These are phyloP conservation scores for Nasonia vitripennis DNA, from an alignment of 1,140 invertebrate species.

Conservation along the genomic window DNA sequence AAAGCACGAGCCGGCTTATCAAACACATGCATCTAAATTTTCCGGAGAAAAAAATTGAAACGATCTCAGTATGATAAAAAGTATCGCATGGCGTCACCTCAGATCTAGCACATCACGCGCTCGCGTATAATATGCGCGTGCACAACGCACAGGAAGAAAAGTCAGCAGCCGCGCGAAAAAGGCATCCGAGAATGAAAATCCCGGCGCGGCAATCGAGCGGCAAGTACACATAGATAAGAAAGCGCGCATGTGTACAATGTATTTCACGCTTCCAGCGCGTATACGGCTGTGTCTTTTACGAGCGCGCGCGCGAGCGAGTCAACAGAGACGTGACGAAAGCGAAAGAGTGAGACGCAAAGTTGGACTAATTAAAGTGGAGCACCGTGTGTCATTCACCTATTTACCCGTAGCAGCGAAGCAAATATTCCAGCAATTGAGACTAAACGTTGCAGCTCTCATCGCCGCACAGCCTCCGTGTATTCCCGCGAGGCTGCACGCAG, in stretches of 20 bases:
- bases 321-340: not conserved
- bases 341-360: conserved; percentile 13
- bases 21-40: too few species aligned
- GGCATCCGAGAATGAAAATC: not conserved
- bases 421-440: conserved; percentile 39
- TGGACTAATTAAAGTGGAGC: conserved; percentile 42
- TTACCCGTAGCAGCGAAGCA: conserved; percentile 5
- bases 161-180: too few species aligned
- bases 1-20: too few species aligned
- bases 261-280: not conserved
- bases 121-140: too few species aligned
- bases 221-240: not conserved
- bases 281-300: not conserved
- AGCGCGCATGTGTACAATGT: not conserved
- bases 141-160: too few species aligned
- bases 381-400: conserved; percentile 21
- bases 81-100: too few species aligned
- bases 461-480: not conserved
- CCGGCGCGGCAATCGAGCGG: not conserved
- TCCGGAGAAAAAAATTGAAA: too few species aligned
- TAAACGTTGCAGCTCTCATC: not conserved
- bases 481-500: not conserved
- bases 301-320: not conserved
- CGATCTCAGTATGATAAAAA: too few species aligned
- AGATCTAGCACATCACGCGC: too few species aligned